Percentiles rank a stretch among this genome's conserved stretches.
phyloP scores from a whole-genome alignment of 2,113 vertebrate species.

The Corythaeola cristata region DNA sequence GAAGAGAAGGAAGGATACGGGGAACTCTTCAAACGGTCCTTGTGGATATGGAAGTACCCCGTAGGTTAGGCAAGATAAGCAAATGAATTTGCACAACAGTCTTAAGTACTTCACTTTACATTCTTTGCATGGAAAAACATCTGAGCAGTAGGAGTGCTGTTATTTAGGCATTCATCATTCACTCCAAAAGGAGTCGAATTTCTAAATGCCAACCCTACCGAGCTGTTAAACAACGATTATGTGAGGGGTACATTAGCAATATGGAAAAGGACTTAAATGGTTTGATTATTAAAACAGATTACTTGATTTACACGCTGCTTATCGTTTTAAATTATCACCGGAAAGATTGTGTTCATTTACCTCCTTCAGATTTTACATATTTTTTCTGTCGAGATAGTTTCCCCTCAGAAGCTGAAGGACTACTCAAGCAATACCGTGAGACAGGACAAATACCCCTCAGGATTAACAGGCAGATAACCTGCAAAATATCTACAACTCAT shows the following conservation, averaged over 20 bases:
- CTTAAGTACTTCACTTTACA: not conserved
- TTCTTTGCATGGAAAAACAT: not conserved
- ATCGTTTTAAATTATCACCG: not conserved
- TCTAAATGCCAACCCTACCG: not conserved
- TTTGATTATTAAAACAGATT: constrained; percentile 21
- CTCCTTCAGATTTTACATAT: not conserved
- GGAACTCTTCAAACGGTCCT: not conserved
- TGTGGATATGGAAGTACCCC: not conserved
- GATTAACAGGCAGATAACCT: not conserved
- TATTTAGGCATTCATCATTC: not conserved
- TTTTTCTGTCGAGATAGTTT: not conserved
- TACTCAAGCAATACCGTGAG: not conserved
- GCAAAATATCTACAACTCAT: not conserved
- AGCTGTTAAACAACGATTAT: not conserved
- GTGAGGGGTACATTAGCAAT: not conserved
- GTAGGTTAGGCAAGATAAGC: not conserved
- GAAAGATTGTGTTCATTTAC: not conserved
- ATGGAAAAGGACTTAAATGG: not conserved
- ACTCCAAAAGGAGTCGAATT: not conserved
- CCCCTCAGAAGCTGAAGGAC: not conserved
- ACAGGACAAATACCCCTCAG: not conserved
- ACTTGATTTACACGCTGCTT: not conserved
- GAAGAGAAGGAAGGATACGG: not conserved
- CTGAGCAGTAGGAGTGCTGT: not conserved
- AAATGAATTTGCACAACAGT: not conserved